These are phyloP conservation scores for Lissonota sp. DNA, from an alignment of 2,888 invertebrate species.

Conservation along the genomic window DNA sequence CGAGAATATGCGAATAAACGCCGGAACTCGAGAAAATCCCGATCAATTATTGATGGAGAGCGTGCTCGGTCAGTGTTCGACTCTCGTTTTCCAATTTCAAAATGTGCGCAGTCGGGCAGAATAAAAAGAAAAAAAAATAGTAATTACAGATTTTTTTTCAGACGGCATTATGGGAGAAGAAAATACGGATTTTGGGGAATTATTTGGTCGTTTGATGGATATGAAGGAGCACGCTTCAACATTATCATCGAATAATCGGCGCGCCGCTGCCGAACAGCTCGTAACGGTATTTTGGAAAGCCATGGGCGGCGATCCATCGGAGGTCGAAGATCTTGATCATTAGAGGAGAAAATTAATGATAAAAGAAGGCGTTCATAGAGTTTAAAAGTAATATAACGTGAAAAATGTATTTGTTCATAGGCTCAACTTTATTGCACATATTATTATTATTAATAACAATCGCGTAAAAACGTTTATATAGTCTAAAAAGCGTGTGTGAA, in stretches of 20 bases:
- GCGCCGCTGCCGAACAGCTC: constrained; percentile 89
- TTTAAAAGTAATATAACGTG: constrained; percentile 52
- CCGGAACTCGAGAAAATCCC: constrained; percentile 66
- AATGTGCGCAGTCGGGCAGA: too few relatives aligned
- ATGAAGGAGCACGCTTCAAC: constrained; percentile 89
- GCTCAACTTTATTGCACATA: too few relatives aligned
- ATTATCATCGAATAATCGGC: constrained; percentile 87
- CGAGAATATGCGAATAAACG: constrained; percentile 74
- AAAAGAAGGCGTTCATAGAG: neutral
- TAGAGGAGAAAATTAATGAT: constrained; percentile 19
- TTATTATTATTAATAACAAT: too few relatives aligned
- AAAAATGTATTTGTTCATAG: constrained; percentile 46
- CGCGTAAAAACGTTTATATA: too few relatives aligned
- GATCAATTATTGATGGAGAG: constrained; percentile 77
- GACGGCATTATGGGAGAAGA: constrained; percentile 81
- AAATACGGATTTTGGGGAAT: constrained; percentile 86
- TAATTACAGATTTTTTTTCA: constrained; percentile 65
- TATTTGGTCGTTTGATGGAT: constrained; percentile 88
- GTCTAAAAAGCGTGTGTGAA: too few relatives aligned
- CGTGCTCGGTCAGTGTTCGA: constrained; percentile 74
- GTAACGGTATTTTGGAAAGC: constrained; percentile 91
- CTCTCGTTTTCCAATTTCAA: neutral
- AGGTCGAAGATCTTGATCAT: constrained; percentile 85
- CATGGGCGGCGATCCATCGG: constrained; percentile 90
- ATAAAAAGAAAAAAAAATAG: neutral